Conservation (phyloP, 1,140 invertebrate species). For the Pogonomyrmex californicus region DNA sequence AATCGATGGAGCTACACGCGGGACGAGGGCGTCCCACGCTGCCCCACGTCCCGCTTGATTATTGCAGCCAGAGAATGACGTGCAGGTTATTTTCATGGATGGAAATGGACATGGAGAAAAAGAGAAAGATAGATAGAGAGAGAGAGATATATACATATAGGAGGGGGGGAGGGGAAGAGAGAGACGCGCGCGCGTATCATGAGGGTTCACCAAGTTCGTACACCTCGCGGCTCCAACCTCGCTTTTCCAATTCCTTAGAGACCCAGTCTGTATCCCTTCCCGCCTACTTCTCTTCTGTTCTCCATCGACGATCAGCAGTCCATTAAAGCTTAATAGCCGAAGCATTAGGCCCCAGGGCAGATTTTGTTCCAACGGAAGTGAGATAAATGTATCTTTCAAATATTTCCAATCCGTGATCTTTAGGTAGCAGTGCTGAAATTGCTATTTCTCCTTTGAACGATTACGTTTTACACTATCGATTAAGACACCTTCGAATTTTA, state of each 20-base stretch:
- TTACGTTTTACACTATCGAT: neutral
- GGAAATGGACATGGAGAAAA: neutral
- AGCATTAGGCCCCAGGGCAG: slow-evolving; percentile 83
- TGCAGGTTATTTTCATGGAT: slow-evolving; percentile 27
- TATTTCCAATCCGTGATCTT: slow-evolving; percentile 45
- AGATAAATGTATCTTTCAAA: slow-evolving; percentile 83
- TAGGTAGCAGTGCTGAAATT: slow-evolving; percentile 44
- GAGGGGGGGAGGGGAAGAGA: neutral
- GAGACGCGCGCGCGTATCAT: neutral
- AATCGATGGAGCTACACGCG: slow-evolving; percentile 67
- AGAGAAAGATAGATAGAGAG: neutral
- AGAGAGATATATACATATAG: too few relatives aligned
- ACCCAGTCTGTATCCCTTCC: slow-evolving; percentile 28
- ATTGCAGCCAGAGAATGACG: slow-evolving; percentile 34
- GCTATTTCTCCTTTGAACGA: slow-evolving; percentile 26
- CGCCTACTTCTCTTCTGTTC: slow-evolving; percentile 35
- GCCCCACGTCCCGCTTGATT: slow-evolving; percentile 19
- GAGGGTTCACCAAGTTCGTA: slow-evolving; percentile 16
- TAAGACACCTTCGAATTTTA: neutral
- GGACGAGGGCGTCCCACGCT: neutral
- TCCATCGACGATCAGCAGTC: slow-evolving; percentile 75
- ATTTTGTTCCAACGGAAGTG: slow-evolving; percentile 81
- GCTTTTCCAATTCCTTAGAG: slow-evolving; percentile 75
- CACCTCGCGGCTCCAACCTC: slow-evolving; percentile 23
- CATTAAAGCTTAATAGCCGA: slow-evolving; percentile 82